Evolutionary conservation across 1,140 invertebrate species (phyloP).

Genomic region (Oscheius sp.): DNA sequence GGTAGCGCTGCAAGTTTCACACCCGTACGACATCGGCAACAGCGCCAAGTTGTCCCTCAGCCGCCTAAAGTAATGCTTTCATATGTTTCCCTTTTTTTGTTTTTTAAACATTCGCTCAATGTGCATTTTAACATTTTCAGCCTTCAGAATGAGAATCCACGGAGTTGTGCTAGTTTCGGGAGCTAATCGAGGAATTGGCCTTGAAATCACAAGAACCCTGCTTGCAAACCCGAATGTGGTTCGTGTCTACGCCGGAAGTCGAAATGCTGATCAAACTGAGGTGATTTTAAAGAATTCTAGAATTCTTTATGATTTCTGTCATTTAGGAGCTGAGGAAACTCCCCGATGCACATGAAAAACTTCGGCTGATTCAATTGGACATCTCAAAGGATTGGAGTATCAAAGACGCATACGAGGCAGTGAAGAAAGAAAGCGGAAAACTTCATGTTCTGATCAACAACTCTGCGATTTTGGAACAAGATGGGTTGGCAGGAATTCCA

Average conservation of each 20-base stretch:
- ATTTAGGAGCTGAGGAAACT: not conserved
- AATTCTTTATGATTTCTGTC: not conserved
- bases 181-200: not conserved
- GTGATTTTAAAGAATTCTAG: not conserved
- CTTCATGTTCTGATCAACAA: not conserved
- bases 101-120: no score
- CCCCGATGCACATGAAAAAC: not conserved
- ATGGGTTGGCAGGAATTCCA: not conserved
- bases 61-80: no score
- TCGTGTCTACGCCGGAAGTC: not conserved
- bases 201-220: not conserved
- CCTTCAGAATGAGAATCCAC: not conserved
- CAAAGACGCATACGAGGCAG: not conserved
- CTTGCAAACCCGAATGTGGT: not conserved
- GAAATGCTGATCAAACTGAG: not conserved
- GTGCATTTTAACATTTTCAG: no score
- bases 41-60: no score
- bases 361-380: not conserved
- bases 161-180: not conserved
- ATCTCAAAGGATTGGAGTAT: constrained; percentile 3
- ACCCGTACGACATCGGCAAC: no score
- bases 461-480: not conserved
- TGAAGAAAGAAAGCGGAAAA: not conserved
- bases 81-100: no score
- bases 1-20: no score